phyloP scores from a whole-genome alignment of 2,888 invertebrate genomes.

The Tachina fera region DNA sequence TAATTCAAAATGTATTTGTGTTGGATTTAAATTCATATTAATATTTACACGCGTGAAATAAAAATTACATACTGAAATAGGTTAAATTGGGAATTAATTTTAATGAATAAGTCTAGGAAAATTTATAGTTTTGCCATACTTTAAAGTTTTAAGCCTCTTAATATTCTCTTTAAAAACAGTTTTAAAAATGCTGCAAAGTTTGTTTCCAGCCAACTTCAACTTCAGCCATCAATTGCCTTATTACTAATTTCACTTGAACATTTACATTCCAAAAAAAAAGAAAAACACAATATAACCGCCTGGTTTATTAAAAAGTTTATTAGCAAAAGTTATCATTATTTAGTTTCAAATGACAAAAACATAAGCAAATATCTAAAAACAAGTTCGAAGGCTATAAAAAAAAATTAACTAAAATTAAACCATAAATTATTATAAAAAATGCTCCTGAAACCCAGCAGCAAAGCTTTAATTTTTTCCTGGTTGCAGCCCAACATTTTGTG shows the following conservation, averaged over 20 bases:
- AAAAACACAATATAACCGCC: slow-evolving; percentile 17
- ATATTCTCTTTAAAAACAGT: too few relatives aligned
- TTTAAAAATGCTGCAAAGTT: too few relatives aligned
- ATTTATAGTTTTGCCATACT: too few relatives aligned
- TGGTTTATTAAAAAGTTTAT: slow-evolving; percentile 54
- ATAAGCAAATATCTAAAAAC: slow-evolving; percentile 28
- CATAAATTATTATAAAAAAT: background rate
- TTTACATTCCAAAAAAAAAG: background rate
- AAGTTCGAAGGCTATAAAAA: slow-evolving; percentile 34
- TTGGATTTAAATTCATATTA: too few relatives aligned
- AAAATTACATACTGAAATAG: too few relatives aligned
- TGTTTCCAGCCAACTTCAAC: background rate
- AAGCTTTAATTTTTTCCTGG: slow-evolving; percentile 27
- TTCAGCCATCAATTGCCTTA: background rate
- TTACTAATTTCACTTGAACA: background rate
- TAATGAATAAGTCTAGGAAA: too few relatives aligned
- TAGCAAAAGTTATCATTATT: slow-evolving; percentile 49
- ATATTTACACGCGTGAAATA: too few relatives aligned
- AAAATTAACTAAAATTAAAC: slow-evolving; percentile 38
- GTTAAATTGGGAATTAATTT: too few relatives aligned
- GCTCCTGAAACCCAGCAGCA: slow-evolving; percentile 43
- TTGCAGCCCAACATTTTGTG: slow-evolving; percentile 66
- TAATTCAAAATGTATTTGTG: too few relatives aligned
- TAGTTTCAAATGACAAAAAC: slow-evolving; percentile 48
- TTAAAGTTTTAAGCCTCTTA: too few relatives aligned